Base-by-base conservation (phyloP, 2,797 vertebrate species). In the Vultur gryphus region DNA sequence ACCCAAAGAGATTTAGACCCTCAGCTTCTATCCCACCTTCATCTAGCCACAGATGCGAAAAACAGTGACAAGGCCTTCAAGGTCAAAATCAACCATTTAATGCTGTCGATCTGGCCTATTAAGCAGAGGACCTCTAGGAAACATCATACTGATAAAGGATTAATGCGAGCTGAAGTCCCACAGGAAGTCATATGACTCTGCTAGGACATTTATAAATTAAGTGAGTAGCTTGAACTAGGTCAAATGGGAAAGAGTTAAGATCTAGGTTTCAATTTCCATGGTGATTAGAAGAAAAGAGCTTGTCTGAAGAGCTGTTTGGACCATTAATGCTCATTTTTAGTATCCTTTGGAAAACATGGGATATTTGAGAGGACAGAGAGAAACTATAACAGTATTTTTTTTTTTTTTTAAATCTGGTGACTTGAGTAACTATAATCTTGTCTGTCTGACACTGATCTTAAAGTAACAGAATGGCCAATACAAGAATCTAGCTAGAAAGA, bases 201-300 rank as follows among this genome's bases (percentile, higher is more conserved):
- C 64, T 25, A 55, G 77, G 80, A 91, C 85, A 66, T 62, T 49
- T 67, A 31, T 59, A 70, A 59, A 76, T 73, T 48, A 49, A 87
- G 64, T 43, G 70, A 88, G 58, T 20, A 70, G 43, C 77, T 70
- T 82, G 55, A 94, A 94, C 79, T 76, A 86, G 66, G 80, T 88
- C 85, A 94, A 35, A 95, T 11, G 37, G n/a, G 85, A 78, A 80
- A 80, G 70, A 88, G 48, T 73, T 90, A 87, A 95, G 51, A 82
- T 70, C 61, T 64, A 39, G 46, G 55, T 76, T 97, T 94, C 51
- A 44, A 87, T 90, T 95, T 87, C 83, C 52, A 89, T 10, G 15
- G 69, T 79, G 59, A 85, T 64, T 70, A 82, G 55, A 84, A 62
- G 44, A 90, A 69, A 46, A 41, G 39, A 86, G 44, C 48, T 75